Evolutionary conservation across 2,888 invertebrate species (phyloP).

Genomic region (Hartigia nigra): DNA sequence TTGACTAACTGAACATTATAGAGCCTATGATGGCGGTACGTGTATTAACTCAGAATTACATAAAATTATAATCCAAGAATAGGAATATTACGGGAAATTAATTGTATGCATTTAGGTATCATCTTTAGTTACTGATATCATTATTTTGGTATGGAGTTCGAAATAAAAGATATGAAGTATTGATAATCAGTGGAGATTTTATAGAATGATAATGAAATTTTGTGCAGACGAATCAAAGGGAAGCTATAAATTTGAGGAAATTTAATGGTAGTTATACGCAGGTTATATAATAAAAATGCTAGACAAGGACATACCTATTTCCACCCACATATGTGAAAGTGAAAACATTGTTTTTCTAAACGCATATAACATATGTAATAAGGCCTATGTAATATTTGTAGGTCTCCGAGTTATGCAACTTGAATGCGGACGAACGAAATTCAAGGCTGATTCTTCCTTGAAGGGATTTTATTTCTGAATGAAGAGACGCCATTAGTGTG

Average conservation of each 20-base stretch:
- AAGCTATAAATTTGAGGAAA: background rate
- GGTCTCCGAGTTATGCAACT: background rate
- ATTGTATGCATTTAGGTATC: background rate
- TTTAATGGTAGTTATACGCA: background rate
- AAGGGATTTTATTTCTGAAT: constrained; percentile 5
- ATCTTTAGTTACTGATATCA: background rate
- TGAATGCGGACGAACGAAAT: background rate
- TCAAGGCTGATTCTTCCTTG: background rate
- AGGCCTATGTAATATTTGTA: background rate
- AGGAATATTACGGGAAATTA: background rate
- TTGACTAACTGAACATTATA: background rate
- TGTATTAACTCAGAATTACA: background rate
- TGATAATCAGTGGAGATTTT: background rate
- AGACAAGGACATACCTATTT: background rate
- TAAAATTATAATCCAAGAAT: background rate
- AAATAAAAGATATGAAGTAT: background rate
- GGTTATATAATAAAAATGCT: background rate
- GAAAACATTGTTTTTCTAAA: background rate
- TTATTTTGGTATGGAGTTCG: background rate
- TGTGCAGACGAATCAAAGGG: background rate
- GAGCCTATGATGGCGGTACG: background rate
- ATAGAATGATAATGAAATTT: background rate
- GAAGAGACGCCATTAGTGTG: background rate
- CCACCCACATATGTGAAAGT: background rate
- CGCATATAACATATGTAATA: background rate